Percentiles rank a stretch among this genome's conserved stretches.
Evolutionary conservation across 2,113 vertebrate genomes (phyloP).

Genomic region (Patagioenas fasciata): DNA sequence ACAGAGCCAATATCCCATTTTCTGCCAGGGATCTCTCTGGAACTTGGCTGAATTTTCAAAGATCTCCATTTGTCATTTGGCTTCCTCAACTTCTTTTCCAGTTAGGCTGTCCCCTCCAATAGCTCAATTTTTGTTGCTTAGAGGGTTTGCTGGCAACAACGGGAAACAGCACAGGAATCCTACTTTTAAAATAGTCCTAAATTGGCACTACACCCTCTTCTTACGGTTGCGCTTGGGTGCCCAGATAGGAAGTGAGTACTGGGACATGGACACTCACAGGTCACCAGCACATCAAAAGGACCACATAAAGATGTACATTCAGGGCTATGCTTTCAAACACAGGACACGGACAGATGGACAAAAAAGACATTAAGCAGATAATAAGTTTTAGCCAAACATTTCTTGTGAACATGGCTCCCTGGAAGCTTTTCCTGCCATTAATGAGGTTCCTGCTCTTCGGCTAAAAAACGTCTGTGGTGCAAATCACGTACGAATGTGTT

Average conservation of each 20-base stretch:
- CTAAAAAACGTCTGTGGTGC: neutral
- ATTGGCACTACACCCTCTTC: neutral
- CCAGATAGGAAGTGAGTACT: neutral
- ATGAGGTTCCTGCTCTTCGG: neutral
- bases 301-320: slow-evolving; percentile 33
- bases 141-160: slow-evolving; percentile 14
- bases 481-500: neutral
- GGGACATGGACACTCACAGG: neutral
- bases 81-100: neutral
- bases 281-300: slow-evolving; percentile 52
- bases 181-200: neutral
- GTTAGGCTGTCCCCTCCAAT: neutral
- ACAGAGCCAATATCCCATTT: neutral
- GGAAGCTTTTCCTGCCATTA: slow-evolving; percentile 42
- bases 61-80: neutral
- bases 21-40: slow-evolving; percentile 26
- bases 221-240: neutral
- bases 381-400: slow-evolving; percentile 5
- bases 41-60: slow-evolving; percentile 15
- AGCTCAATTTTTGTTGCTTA: neutral
- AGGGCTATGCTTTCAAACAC: slow-evolving; percentile 23
- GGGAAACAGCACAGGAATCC: neutral
- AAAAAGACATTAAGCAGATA: slow-evolving; percentile 32
- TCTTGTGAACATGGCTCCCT: slow-evolving; percentile 20
- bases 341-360: neutral